Conservation (phyloP, 1,140 invertebrate genomes). For the Papilio polyxenes region DNA sequence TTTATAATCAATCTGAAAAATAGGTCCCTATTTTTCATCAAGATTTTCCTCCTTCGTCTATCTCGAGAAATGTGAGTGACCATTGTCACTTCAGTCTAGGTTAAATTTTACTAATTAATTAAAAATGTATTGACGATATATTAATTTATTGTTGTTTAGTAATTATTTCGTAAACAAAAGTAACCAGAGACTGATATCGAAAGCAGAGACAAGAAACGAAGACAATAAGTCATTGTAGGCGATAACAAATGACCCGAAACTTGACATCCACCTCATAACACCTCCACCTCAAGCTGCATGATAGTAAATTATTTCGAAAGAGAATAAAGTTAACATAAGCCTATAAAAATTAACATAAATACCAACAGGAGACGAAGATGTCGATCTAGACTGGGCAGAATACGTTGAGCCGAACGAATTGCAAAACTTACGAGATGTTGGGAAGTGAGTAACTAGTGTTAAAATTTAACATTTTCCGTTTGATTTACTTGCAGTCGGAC, state of each 20-base stretch:
- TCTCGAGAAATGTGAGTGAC: background rate
- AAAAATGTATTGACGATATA: background rate
- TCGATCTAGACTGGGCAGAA: slow-evolving; percentile 65
- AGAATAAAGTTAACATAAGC: background rate
- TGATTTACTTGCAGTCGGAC: too few relatives aligned
- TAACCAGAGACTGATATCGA: background rate
- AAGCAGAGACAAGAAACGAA: background rate
- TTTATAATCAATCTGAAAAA: background rate
- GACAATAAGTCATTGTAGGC: background rate
- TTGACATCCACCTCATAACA: background rate
- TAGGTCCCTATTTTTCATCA: background rate
- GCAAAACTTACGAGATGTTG: slow-evolving; percentile 71
- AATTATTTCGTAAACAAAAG: background rate
- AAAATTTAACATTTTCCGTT: too few relatives aligned
- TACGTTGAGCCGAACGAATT: slow-evolving; percentile 69
- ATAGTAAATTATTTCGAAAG: too few relatives aligned
- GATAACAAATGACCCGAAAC: background rate
- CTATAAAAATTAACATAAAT: slow-evolving; percentile 32
- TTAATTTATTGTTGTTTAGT: background rate
- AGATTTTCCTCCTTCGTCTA: background rate
- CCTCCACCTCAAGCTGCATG: too few relatives aligned
- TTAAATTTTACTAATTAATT: too few relatives aligned
- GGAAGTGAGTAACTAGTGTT: slow-evolving; percentile 62
- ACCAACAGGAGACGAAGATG: slow-evolving; percentile 67
- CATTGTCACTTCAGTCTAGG: background rate